Conservation (phyloP, 2,888 invertebrate genomes). For the Ecliptopera silaceata region DNA sequence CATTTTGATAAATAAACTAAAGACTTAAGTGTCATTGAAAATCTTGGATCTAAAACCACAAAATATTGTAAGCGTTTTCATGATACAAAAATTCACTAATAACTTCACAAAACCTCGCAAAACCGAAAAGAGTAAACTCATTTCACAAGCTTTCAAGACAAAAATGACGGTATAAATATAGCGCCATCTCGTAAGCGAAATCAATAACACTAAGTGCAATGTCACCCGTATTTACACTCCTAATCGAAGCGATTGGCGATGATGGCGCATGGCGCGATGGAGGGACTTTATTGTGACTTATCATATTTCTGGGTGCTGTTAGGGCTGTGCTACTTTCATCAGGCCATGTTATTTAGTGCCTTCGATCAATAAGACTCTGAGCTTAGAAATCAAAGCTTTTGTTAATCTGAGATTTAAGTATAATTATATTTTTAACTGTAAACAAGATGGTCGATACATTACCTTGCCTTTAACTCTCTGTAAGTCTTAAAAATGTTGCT, state of each 20-base stretch:
- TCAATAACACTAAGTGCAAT: conserved; percentile 30
- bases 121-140: background rate
- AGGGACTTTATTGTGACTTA: conserved; percentile 48
- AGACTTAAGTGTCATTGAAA: background rate
- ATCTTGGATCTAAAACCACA: background rate
- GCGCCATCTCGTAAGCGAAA: conserved; percentile 12
- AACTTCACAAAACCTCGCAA: background rate
- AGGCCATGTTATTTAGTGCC: no score
- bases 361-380: no score
- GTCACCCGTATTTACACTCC: conserved; percentile 29
- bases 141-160: conserved; percentile 3
- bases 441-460: no score
- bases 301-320: conserved; percentile 46
- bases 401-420: no score
- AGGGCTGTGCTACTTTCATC: conserved; percentile 34
- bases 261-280: conserved; percentile 35
- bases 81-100: background rate
- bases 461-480: no score
- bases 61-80: background rate
- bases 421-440: no score
- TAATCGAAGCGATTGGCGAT: conserved; percentile 25
- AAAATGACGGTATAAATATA: background rate
- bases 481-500: no score
- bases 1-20: no score
- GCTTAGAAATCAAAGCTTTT: no score